Conservation (phyloP, 2,113 vertebrate species). For the Tamias sibiricus region DNA sequence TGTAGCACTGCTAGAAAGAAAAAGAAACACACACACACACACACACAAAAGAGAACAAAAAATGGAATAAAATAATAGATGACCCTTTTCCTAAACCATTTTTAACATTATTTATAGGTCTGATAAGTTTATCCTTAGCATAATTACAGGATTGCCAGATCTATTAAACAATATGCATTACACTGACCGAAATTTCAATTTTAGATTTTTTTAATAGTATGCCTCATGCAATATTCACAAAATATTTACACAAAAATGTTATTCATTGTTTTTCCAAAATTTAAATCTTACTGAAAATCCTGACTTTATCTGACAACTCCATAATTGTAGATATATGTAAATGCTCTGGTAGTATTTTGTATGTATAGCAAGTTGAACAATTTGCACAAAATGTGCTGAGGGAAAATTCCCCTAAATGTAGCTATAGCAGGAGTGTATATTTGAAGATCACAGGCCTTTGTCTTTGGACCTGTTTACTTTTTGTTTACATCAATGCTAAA, state of each 20-base stretch:
- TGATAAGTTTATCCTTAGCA: background rate
- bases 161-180: background rate
- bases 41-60: background rate
- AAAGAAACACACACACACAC: background rate
- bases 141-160: background rate
- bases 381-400: background rate
- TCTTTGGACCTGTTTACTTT: background rate
- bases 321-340: background rate
- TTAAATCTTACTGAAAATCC: background rate
- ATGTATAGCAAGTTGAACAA: background rate
- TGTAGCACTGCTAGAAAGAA: background rate
- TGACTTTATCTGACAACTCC: background rate
- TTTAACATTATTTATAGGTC: background rate
- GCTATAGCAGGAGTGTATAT: background rate
- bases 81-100: background rate
- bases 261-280: conserved; percentile 22
- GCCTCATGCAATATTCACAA: background rate
- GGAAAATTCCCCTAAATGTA: background rate
- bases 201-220: background rate
- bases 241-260: background rate
- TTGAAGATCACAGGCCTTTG: background rate
- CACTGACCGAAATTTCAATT: background rate
- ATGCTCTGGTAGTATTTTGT: background rate
- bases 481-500: background rate
- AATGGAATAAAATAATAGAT: background rate